Conservation (phyloP, 2,113 vertebrate genomes). For the Cariama cristata region DNA sequence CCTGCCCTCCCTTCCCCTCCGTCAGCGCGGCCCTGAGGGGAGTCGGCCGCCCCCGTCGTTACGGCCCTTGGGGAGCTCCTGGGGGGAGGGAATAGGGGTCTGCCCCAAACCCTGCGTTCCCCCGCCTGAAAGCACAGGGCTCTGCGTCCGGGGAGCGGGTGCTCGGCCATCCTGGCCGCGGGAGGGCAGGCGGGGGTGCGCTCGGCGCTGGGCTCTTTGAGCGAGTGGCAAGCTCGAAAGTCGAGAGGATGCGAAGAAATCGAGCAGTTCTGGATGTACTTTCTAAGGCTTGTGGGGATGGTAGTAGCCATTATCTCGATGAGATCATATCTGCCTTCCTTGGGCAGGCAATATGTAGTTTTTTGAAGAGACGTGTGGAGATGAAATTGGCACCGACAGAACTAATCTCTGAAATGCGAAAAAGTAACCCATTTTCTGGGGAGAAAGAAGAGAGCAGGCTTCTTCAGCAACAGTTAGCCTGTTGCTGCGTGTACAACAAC, state of each 20-base stretch:
- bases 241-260: not conserved
- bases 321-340: not conserved
- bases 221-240: not conserved
- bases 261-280: not conserved
- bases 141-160: not conserved
- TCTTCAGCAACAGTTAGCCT: slow-evolving; percentile 8
- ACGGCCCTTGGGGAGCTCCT: not conserved
- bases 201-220: not conserved
- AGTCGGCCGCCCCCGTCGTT: not conserved
- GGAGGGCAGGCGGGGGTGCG: not conserved
- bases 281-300: not conserved
- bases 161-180: not conserved
- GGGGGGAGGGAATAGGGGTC: not conserved
- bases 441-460: not conserved
- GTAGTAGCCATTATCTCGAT: not conserved
- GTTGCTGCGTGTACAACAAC: not conserved
- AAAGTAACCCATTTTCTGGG: not conserved
- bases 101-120: not conserved
- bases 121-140: rapidly evolving
- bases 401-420: not conserved
- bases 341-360: rapidly evolving
- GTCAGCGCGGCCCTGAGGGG: not conserved
- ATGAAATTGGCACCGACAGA: not conserved
- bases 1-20: not conserved
- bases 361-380: not conserved